Evolutionary conservation across 1,140 invertebrate species (phyloP).

Genomic region (Diachasma alloeum): DNA sequence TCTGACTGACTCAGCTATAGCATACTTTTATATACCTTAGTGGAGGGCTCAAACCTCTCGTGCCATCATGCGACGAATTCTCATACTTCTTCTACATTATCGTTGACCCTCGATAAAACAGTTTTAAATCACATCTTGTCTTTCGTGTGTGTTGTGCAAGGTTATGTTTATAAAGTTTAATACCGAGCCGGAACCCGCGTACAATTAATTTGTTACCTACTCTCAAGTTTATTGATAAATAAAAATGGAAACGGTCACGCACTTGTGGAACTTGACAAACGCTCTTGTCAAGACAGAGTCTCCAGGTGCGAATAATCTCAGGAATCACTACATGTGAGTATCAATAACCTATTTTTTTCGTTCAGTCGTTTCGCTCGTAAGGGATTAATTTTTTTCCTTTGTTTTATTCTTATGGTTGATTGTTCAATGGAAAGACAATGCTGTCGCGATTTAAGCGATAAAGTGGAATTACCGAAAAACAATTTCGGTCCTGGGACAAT

Average conservation of each 20-base stretch:
- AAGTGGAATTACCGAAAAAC: constrained; percentile 41
- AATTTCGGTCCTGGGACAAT: constrained; percentile 48
- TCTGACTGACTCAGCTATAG: too few relatives aligned
- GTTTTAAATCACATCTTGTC: not conserved
- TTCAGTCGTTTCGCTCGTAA: not conserved
- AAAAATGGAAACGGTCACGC: constrained; percentile 43
- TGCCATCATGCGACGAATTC: not conserved
- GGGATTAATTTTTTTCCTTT: constrained; percentile 23
- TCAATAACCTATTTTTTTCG: constrained; percentile 5
- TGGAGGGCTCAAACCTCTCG: too few relatives aligned
- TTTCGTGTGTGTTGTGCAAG: not conserved
- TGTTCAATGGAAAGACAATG: constrained; percentile 38
- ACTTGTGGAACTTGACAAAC: constrained; percentile 48
- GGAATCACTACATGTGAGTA: constrained; percentile 49
- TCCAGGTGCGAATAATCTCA: constrained; percentile 26
- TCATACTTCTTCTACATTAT: not conserved
- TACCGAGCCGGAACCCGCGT: not conserved
- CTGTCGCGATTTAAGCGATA: constrained; percentile 33
- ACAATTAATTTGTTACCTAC: not conserved
- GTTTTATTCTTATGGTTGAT: constrained; percentile 19
- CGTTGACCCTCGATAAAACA: not conserved
- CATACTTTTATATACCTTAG: too few relatives aligned
- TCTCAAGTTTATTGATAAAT: not conserved
- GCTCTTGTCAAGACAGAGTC: constrained; percentile 38
- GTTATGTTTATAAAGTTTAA: constrained; percentile 5